Base-by-base conservation (phyloP, 2,888 invertebrate species). In the Scaptomyza polygonia region DNA sequence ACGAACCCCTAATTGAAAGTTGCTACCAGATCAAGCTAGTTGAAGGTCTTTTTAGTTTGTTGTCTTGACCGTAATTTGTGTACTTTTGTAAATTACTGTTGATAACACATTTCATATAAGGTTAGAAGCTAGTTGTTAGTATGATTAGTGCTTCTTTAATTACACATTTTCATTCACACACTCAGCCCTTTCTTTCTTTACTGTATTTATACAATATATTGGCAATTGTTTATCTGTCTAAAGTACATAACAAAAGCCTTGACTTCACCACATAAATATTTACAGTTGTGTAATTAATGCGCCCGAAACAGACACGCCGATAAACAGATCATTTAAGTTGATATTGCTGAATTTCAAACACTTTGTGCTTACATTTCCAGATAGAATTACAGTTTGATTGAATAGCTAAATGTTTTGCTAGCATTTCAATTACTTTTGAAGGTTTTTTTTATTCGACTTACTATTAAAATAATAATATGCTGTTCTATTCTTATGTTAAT, bases 381-480 rank as follows among this genome's bases (percentile, higher is more conserved):
- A 51, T 71, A 52, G 65, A 45, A 49, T 79, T 78, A 53, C 72
- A 64, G 44, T 59, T 67, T 52, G 51, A 49, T 67, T 66, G 59
- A 62, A 49, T 36, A 25, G 54, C 58, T 47, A 7, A 68, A 73
- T 72, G 56, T 57, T 71, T 51, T 12, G 42, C 30, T 53, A 56
- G 44, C 69, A 61, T 65, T 73, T 71, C 61, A 83, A 74, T 83
- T 67, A 69, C 49, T 51, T 55, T 58, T 58, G 64, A 79, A 83
- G 80, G 64, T 65, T 65, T 39, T 40, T 40, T 44, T 14, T 36
- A 34, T 14, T 29, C 6, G 18, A 25, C 34, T 48, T 40, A 11
- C 14, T 43, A 45, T 58, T 65, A 45, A 61, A 62, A 47, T 55
- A 54, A 63, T 45, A 55, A 57, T 43, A 36, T 47, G 16, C 29